Evolutionary conservation across 1,140 invertebrate genomes (phyloP).

Genomic region (Geopemphigus sp.): DNA sequence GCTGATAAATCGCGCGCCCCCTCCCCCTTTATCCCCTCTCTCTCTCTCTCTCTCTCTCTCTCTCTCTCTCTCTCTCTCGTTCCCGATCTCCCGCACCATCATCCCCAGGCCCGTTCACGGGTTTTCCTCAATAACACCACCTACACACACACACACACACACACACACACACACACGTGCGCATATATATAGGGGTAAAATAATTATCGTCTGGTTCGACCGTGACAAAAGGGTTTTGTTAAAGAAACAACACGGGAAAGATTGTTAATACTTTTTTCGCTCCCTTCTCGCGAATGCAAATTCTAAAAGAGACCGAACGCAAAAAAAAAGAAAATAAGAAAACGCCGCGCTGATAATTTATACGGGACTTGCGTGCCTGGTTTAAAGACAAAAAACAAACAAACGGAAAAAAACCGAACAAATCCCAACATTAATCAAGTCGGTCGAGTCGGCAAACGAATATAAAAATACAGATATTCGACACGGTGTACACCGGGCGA

Average conservation of each 20-base stretch:
- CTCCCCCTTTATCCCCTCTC: no score
- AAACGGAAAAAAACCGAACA: neutral
- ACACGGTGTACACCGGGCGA: neutral
- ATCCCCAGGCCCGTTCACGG: neutral
- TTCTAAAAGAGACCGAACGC: neutral
- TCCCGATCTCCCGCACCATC: no score
- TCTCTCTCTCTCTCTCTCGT: no score
- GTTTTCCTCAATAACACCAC: neutral
- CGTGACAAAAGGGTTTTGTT: slow-evolving; percentile 40
- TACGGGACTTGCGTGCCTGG: neutral
- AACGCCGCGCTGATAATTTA: slow-evolving; percentile 27
- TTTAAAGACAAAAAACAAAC: neutral
- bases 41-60: no score
- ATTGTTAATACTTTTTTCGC: slow-evolving; percentile 46
- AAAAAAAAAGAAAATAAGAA: slow-evolving; percentile 2
- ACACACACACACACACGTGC: neutral
- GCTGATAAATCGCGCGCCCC: no score
- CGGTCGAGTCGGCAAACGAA: slow-evolving; percentile 32
- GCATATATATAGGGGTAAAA: neutral
- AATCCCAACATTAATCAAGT: slow-evolving; percentile 45
- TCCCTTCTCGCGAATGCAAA: slow-evolving; percentile 37
- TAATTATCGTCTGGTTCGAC: slow-evolving; percentile 45
- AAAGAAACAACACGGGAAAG: slow-evolving; percentile 32
- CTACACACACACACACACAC: neutral
- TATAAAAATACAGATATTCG: slow-evolving; percentile 8